Evolutionary conservation across 2,888 invertebrate species (phyloP).

Genomic region (Drosophila barbarae): DNA sequence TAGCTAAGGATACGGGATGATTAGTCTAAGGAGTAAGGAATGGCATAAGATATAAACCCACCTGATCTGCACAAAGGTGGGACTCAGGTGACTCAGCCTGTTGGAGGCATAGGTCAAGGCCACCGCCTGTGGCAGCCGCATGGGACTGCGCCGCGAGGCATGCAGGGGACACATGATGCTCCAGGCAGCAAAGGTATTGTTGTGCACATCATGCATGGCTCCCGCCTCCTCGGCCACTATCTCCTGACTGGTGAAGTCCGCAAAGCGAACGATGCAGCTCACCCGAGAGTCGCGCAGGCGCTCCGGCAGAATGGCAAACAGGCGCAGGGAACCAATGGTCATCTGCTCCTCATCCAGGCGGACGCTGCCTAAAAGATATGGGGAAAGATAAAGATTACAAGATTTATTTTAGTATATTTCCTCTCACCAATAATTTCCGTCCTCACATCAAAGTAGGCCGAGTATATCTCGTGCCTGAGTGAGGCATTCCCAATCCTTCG

Average conservation of each 20-base stretch:
- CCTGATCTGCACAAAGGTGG: conserved; percentile 77
- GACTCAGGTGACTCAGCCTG: conserved; percentile 71
- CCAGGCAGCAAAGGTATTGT: conserved; percentile 79
- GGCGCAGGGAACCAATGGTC: conserved; percentile 67
- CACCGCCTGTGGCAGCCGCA: conserved; percentile 73
- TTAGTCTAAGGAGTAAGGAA: neutral
- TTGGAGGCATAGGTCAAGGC: conserved; percentile 74
- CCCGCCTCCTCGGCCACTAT: conserved; percentile 74
- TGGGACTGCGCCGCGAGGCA: conserved; percentile 27
- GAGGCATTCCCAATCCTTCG: conserved; percentile 70
- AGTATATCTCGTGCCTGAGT: conserved; percentile 76
- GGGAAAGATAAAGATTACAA: neutral
- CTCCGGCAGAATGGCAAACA: conserved; percentile 74
- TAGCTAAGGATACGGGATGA: conserved; percentile 50
- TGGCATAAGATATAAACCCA: too few relatives aligned
- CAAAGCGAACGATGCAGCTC: conserved; percentile 71
- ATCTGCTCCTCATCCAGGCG: conserved; percentile 45
- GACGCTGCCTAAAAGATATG: conserved; percentile 40
- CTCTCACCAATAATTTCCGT: conserved; percentile 69
- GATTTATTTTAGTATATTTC: neutral
- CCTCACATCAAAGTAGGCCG: conserved; percentile 79
- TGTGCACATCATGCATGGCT: conserved; percentile 80
- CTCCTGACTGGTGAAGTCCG: conserved; percentile 69
- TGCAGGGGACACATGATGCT: conserved; percentile 78
- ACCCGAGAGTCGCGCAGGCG: conserved; percentile 58